Base-by-base conservation (phyloP, 2,797 vertebrate species). In the Steatocranus sp. region DNA sequence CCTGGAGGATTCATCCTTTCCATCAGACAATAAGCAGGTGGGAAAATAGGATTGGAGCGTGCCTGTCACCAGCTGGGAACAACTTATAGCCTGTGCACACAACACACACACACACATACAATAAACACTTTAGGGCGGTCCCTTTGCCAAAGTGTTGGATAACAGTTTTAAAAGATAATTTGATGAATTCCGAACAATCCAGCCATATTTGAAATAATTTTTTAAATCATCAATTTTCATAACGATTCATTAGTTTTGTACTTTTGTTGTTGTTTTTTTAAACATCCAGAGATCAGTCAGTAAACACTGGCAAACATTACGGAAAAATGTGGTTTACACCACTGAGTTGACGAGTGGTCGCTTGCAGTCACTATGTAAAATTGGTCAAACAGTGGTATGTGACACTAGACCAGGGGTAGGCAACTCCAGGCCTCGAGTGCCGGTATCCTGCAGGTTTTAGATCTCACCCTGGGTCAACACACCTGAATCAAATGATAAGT, bases 1-100 rank as follows among this genome's bases (percentile, higher is more conserved):
- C 95, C 91, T 88, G 89, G 90, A 93, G 87, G 95, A 96, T 96
- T 95, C 96, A 95, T 97, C 94, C 94, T 94, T 96, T 96, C 96
- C 95, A 96, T 95, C 96, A 94, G 91, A 87, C 92, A 92, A 94
- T 94, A 96, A 93, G 93, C 95, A 95, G 91, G 91, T 94, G 94
- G 79, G 92, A 93, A 95, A 96, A 95, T 95, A 92, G 94, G 94
- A 95, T 95, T 94, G 95, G 93, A 94, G 91, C 90, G 80, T 94
- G 91, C 93, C 94, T 95, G 94, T 94, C 94, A 92, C 92, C 90
- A 87, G 46, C 90, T 92, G 90, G 89, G 89, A 92, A 95, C 93
- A 88, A 94, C 74, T 95, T 93, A 86, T 88, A 83, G 75, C 68
- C 87, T 81, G 56, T 80, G 58, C 81, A 84, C 80, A 86, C 82